Percentiles rank a stretch among this genome's conserved stretches.
Evolutionary conservation across 1,140 invertebrate genomes (phyloP).

Genomic region (Lasaia peninsularis): DNA sequence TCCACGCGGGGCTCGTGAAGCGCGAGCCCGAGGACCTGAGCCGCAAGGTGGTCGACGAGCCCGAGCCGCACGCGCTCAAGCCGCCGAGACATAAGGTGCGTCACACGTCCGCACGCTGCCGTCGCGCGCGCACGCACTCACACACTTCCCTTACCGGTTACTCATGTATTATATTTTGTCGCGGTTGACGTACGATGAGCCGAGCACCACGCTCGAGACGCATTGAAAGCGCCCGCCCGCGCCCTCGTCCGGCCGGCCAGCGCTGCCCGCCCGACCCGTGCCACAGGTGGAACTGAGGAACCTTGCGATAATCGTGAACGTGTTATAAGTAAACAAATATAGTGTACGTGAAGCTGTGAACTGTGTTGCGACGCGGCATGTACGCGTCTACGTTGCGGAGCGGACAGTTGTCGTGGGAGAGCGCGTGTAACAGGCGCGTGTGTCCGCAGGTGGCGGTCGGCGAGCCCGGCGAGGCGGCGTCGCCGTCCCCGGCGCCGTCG

Average conservation of each 20-base stretch:
- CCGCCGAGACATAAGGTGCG: conserved; percentile 74
- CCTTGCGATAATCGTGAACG: conserved; percentile 47
- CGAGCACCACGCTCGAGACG: conserved; percentile 59
- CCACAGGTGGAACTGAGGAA: conserved; percentile 35
- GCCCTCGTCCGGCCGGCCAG: conserved; percentile 59
- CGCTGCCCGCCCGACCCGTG: conserved; percentile 50
- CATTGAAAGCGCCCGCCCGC: conserved; percentile 72
- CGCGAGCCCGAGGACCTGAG: conserved; percentile 77
- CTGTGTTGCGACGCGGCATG: conserved; percentile 69
- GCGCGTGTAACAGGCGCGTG: conserved; percentile 74
- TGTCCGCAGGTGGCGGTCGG: conserved; percentile 74
- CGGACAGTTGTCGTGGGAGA: conserved; percentile 73
- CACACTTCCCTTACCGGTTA: conserved; percentile 65
- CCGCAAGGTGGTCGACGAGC: conserved; percentile 75
- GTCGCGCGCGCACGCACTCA: conserved; percentile 74
- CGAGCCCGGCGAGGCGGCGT: conserved; percentile 66
- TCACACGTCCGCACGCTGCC: conserved; percentile 72
- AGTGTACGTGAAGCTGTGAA: conserved; percentile 70
- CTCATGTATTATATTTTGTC: conserved; percentile 63
- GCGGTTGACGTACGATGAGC: conserved; percentile 65
- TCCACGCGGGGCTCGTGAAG: conserved; percentile 76
- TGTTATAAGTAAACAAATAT: conserved; percentile 45
- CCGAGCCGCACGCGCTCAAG: conserved; percentile 70
- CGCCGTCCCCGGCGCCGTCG: conserved; percentile 69
- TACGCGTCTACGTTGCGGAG: conserved; percentile 69